A percentile compares a stretch with the other conserved stretches of the same genome.
phyloP scores from a whole-genome alignment of 2,113 vertebrate species.

The Callionymus lyra region DNA sequence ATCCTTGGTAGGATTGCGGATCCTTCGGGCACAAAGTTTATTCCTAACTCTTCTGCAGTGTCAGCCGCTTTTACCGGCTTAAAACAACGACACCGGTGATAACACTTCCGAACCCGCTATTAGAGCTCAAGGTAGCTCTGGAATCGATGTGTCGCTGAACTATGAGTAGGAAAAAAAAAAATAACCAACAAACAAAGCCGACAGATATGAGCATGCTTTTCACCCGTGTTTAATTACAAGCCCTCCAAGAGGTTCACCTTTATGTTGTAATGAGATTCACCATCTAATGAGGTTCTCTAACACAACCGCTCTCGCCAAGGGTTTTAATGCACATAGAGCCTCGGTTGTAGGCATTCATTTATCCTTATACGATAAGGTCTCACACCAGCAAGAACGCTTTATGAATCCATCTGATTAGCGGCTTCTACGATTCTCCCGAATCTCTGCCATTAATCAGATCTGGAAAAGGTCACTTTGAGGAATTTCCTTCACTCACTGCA shows the following conservation, averaged over 20 bases:
- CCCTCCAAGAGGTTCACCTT: constrained; percentile 49
- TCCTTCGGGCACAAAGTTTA: constrained; percentile 24
- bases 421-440: constrained; percentile 46
- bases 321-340: no score
- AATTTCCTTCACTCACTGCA: constrained; percentile 41
- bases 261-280: constrained; percentile 23
- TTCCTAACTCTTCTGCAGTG: constrained; percentile 7
- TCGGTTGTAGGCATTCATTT: no score
- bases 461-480: constrained; percentile 45
- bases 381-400: no score
- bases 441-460: constrained; percentile 50
- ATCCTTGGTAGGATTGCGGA: constrained; percentile 14
- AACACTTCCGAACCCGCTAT: constrained; percentile 47
- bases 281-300: constrained; percentile 39
- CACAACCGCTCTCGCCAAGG: constrained; percentile 28
- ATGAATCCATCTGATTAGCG: constrained; percentile 39
- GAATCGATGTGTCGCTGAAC: constrained; percentile 47
- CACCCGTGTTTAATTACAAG: constrained; percentile 45
- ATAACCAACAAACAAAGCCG: constrained; percentile 4
- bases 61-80: constrained; percentile 24
- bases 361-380: background rate
- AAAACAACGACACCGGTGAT: constrained; percentile 40
- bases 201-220: constrained; percentile 25
- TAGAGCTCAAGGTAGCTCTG: constrained; percentile 42
- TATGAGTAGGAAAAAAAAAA: constrained; percentile 22